Percentiles rank a stretch among this genome's conserved stretches.
Conservation (phyloP, 2,888 invertebrate genomes). For the Dendrolimus houi region DNA sequence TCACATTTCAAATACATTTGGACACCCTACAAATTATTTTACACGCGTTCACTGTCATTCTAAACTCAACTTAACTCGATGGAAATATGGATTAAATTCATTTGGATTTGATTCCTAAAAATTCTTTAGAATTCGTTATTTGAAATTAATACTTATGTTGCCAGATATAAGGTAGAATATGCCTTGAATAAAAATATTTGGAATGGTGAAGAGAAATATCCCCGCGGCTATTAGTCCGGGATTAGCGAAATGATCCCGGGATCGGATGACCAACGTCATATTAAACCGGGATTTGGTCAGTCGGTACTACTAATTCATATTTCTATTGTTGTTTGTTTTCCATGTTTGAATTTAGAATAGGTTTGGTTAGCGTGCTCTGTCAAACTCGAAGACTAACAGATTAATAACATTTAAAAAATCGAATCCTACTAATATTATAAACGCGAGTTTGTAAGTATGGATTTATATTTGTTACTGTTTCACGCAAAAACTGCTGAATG, state of each 20-base stretch:
- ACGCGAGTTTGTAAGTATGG: too few relatives aligned
- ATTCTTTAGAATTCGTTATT: not conserved
- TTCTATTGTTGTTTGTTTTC: slow-evolving; percentile 33
- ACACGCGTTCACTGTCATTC: slow-evolving; percentile 10
- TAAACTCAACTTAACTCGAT: slow-evolving; percentile 19
- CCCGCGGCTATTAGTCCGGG: slow-evolving; percentile 64
- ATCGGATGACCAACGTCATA: slow-evolving; percentile 69
- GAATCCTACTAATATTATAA: too few relatives aligned
- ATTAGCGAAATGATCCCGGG: slow-evolving; percentile 64
- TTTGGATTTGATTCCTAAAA: not conserved
- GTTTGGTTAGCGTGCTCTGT: too few relatives aligned
- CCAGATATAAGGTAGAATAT: slow-evolving; percentile 12
- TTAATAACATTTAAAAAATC: too few relatives aligned
- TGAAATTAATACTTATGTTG: not conserved
- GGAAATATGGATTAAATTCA: slow-evolving; percentile 2
- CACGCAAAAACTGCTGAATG: too few relatives aligned
- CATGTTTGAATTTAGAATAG: not conserved
- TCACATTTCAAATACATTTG: slow-evolving; percentile 51
- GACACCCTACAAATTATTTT: slow-evolving; percentile 54
- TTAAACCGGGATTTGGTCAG: slow-evolving; percentile 66
- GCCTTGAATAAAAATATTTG: slow-evolving; percentile 5
- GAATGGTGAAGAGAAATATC: slow-evolving; percentile 27
- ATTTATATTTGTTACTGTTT: too few relatives aligned
- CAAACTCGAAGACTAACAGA: too few relatives aligned
- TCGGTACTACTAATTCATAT: slow-evolving; percentile 56